These are phyloP conservation scores for Drosophila kuntzei DNA, from an alignment of 2,888 invertebrate genomes.

Conservation along the genomic window DNA sequence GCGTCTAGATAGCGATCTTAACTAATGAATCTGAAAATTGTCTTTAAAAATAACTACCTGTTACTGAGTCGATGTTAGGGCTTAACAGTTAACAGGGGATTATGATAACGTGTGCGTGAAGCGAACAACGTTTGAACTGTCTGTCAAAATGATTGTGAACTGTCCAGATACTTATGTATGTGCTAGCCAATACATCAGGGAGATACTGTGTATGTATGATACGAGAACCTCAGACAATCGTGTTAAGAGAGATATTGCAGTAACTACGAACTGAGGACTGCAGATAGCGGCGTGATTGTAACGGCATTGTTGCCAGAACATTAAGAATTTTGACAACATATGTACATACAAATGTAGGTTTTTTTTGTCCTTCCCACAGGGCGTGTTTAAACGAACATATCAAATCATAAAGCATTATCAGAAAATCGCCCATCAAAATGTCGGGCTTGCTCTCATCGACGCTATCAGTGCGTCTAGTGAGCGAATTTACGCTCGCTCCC, in stretches of 20 bases:
- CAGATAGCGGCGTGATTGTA: conserved; percentile 30
- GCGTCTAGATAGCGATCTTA: conserved; percentile 24
- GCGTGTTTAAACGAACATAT: conserved; percentile 27
- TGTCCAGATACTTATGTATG: conserved; percentile 19
- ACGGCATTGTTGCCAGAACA: conserved; percentile 3
- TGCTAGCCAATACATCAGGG: not conserved
- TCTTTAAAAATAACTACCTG: conserved; percentile 31
- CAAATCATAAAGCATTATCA: conserved; percentile 46
- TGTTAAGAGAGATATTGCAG: conserved; percentile 8
- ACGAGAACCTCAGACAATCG: not conserved
- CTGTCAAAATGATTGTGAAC: conserved; percentile 51
- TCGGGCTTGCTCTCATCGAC: conserved; percentile 21
- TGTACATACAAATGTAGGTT: not conserved
- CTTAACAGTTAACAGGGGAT: conserved; percentile 38
- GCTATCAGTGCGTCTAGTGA: conserved; percentile 42
- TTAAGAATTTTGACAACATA: conserved; percentile 30
- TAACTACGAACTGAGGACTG: not conserved
- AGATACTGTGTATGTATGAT: not conserved
- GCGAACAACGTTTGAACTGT: conserved; percentile 51
- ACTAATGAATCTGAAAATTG: conserved; percentile 21
- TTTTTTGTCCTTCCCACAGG: conserved; percentile 22
- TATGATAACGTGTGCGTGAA: conserved; percentile 71
- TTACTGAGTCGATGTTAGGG: conserved; percentile 18
- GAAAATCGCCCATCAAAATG: conserved; percentile 48
- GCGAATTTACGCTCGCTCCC: conserved; percentile 16